Evolutionary conservation across 2,113 vertebrate species (phyloP).

Genomic region (Nicator chloris): DNA sequence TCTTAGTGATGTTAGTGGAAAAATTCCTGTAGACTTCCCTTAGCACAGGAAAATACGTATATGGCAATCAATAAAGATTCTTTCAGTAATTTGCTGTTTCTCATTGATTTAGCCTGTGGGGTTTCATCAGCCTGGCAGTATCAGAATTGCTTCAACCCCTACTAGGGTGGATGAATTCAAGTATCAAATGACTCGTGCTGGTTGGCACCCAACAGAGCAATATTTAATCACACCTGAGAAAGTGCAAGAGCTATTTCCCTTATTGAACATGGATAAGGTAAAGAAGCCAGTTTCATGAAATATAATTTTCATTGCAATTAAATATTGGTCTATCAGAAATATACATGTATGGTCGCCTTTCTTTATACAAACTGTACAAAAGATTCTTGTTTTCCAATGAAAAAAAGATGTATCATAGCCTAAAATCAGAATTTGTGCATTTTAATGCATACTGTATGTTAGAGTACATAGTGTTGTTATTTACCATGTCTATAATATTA

Average conservation of each 20-base stretch:
- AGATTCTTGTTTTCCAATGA: neutral
- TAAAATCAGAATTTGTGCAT: neutral
- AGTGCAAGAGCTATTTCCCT: constrained; percentile 87
- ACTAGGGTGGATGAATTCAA: constrained; percentile 92
- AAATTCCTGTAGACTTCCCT: neutral
- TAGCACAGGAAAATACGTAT: neutral
- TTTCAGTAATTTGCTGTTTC: neutral
- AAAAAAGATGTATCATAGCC: neutral
- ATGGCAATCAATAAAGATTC: neutral
- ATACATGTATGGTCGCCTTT: neutral
- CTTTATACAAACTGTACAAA: neutral
- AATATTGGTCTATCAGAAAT: neutral
- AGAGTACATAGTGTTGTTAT: neutral
- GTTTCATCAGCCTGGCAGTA: constrained; percentile 93
- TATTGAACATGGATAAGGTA: constrained; percentile 91
- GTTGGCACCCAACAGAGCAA: constrained; percentile 88
- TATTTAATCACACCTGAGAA: constrained; percentile 87
- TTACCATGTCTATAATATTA: neutral
- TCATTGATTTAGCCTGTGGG: constrained; percentile 82
- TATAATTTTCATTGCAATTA: neutral
- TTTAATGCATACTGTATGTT: neutral
- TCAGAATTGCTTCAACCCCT: constrained; percentile 88
- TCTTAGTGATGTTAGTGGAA: neutral
- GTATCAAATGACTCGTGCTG: constrained; percentile 91
- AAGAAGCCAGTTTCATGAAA: neutral